Conservation (phyloP, 1,140 invertebrate species). For the Megalopta genalis region DNA sequence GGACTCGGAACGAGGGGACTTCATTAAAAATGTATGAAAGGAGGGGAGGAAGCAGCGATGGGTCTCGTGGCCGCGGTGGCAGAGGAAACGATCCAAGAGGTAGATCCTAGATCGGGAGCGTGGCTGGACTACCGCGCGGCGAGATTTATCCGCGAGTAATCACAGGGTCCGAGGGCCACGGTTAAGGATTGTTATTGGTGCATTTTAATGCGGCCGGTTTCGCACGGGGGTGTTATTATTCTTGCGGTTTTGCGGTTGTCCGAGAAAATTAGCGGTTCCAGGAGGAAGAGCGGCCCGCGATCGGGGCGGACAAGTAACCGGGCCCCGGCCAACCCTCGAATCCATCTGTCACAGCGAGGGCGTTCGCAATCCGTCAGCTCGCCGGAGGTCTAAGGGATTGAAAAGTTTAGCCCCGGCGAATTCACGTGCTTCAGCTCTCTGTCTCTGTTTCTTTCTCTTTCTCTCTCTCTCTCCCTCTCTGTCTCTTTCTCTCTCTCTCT, state of each 20-base stretch:
- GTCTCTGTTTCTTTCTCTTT: neutral
- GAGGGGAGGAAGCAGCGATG: neutral
- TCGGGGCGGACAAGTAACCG: neutral
- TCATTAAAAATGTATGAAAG: conserved; percentile 63
- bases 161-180: conserved; percentile 59
- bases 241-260: conserved; percentile 73
- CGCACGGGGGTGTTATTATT: conserved; percentile 72
- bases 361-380: conserved; percentile 66
- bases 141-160: conserved; percentile 75
- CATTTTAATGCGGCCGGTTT: conserved; percentile 70
- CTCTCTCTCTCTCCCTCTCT: neutral
- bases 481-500: neutral
- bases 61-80: too few species aligned
- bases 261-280: conserved; percentile 73
- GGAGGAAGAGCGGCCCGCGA: conserved; percentile 17
- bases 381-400: conserved; percentile 51
- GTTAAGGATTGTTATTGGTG: conserved; percentile 72
- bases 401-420: conserved; percentile 56
- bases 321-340: conserved; percentile 57
- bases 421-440: conserved; percentile 41
- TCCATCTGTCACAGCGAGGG: conserved; percentile 71
- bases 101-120: conserved; percentile 52
- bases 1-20: conserved; percentile 1
- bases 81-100: conserved; percentile 10
- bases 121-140: conserved; percentile 66